These are phyloP conservation scores for Bettongia penicillata DNA, from an alignment of 2,113 vertebrate genomes.

Conservation along the genomic window DNA sequence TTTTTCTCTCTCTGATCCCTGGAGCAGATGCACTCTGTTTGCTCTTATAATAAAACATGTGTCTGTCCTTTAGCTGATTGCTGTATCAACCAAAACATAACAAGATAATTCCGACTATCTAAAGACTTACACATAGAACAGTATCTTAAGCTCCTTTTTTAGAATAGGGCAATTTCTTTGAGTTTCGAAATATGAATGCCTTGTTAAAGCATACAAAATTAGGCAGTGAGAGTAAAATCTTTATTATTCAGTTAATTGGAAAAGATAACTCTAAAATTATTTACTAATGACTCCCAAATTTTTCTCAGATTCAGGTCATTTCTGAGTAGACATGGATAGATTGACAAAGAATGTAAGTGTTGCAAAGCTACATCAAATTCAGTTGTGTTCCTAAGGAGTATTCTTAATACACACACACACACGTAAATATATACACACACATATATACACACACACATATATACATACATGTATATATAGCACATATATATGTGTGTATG, in stretches of 20 bases:
- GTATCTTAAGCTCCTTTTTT: constrained; percentile 61
- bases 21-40: constrained; percentile 76
- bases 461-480: neutral
- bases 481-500: no score
- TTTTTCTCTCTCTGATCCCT: constrained; percentile 70
- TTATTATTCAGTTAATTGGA: constrained; percentile 32
- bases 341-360: neutral
- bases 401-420: no score
- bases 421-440: no score
- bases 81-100: constrained; percentile 66
- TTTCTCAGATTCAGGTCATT: neutral
- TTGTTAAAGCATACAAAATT: constrained; percentile 24
- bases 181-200: constrained; percentile 13
- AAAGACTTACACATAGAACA: constrained; percentile 69
- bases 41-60: constrained; percentile 71
- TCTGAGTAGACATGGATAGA: neutral
- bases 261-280: constrained; percentile 9
- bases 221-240: neutral
- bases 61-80: constrained; percentile 77
- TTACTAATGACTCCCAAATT: neutral
- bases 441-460: no score
- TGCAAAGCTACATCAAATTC: neutral
- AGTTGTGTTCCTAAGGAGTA: neutral
- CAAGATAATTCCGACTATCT: constrained; percentile 63
- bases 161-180: constrained; percentile 48